Evolutionary conservation across 2,113 vertebrate species (phyloP), one percentile per base, ranked within the genome.

Genomic region (Marcusenius ussheri): DNA sequence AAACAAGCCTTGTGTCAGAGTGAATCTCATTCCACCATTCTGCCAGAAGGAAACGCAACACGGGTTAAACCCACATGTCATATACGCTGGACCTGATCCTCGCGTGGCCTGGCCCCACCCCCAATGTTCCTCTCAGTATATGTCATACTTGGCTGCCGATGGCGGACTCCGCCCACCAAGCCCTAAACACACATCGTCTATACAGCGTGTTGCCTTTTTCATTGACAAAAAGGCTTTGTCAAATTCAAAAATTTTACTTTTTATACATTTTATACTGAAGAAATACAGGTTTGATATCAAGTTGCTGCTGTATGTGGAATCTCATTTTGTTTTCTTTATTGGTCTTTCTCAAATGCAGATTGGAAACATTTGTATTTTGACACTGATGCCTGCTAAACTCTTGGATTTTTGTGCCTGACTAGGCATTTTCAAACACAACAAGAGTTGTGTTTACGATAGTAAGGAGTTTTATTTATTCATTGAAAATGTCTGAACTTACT

Each of bases 1-100:
- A 87, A 89, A 87, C 35, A 31, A 88, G 86, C 84, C 77, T 66
- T 10, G 53, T 88, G 84, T 91, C 91, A 88, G 88, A 90, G 66
- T 88, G 90, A 83, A 84, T 91, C 89, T 88, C 31, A 51, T n/a
- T 51, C 83, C 35, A 70, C 53, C 24, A 66, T 84, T 88, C 62
- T 49, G 35, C 50, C 77, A 89, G 56, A 89, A 58, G 51, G 89
- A 88, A 88, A 47, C 17, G 6, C 74, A 53, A 56, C 89, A 89
- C 85, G 87, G 46, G 90, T 42, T 70, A 83, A 58, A 77, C 39
- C 42, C 47, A 87, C 88, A 89, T 77, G 53, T 89, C 70, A 74
- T 50, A 56, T 89, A 46, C 56, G 3, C n/a, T 21, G 42, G 24
- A 19, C 31, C 27, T 4, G 17, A 39, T 10, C 19, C 35, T 9